These are phyloP conservation scores for Nestor notabilis DNA, from an alignment of 2,113 vertebrate species.

Conservation along the genomic window DNA sequence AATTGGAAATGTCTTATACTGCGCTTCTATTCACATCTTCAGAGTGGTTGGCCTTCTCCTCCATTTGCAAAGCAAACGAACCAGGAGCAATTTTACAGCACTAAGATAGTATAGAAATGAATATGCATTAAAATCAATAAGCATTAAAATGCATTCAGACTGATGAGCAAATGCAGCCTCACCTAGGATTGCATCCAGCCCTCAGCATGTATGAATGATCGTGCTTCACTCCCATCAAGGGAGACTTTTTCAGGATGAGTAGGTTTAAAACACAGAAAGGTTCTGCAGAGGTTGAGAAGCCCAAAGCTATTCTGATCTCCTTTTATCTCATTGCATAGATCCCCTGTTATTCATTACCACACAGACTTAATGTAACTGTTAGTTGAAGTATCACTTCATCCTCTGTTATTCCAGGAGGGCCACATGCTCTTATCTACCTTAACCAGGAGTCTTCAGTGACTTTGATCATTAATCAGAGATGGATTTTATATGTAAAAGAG, in stretches of 20 bases:
- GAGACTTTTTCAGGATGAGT: neutral
- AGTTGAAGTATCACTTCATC: neutral
- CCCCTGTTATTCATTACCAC: neutral
- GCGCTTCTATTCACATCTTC: neutral
- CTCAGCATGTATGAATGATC: neutral
- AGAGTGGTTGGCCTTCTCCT: neutral
- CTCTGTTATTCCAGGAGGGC: neutral
- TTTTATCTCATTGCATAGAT: neutral
- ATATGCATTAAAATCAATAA: neutral
- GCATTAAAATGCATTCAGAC: neutral
- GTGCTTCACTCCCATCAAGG: neutral
- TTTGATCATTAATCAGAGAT: slow-evolving; percentile 13
- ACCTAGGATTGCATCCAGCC: neutral
- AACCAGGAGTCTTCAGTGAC: neutral
- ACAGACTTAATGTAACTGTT: neutral
- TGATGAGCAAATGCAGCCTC: neutral
- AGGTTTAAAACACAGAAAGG: neutral
- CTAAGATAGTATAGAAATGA: neutral
- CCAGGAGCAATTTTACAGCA: neutral
- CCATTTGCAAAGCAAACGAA: neutral
- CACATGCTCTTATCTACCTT: neutral
- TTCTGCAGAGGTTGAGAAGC: neutral
- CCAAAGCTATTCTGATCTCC: neutral
- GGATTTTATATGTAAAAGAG: slow-evolving; percentile 7
- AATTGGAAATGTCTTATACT: neutral